These are phyloP conservation scores for Apeltes quadracus DNA, from an alignment of 2,113 vertebrate species.

Conservation along the genomic window DNA sequence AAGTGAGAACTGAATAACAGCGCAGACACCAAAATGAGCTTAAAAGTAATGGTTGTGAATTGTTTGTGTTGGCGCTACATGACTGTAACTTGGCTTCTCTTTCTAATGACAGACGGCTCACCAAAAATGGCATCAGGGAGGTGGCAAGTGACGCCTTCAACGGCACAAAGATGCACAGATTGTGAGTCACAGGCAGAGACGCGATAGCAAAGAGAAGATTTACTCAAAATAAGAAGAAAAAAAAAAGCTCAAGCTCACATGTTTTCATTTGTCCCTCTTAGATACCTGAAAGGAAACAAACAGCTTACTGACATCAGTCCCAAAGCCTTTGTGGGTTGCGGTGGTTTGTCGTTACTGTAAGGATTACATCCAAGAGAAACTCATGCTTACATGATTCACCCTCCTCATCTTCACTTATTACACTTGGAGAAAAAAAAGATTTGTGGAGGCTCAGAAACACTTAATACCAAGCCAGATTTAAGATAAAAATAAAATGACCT, in stretches of 20 bases:
- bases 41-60: constrained; percentile 32
- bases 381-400: constrained; percentile 49
- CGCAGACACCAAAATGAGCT: constrained; percentile 40
- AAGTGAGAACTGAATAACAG: constrained; percentile 38
- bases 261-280: constrained; percentile 56
- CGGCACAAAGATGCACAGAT: constrained; percentile 87
- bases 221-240: not conserved
- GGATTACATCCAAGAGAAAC: constrained; percentile 76
- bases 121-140: constrained; percentile 91
- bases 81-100: constrained; percentile 60
- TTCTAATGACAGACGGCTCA: constrained; percentile 86
- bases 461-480: constrained; percentile 18
- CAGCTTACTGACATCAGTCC: constrained; percentile 86
- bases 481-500: constrained; percentile 41
- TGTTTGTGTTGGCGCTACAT: constrained; percentile 31
- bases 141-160: constrained; percentile 93
- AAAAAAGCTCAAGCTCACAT: not conserved
- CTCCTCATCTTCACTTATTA: constrained; percentile 40
- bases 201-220: constrained; percentile 36
- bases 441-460: constrained; percentile 8
- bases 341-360: constrained; percentile 90
- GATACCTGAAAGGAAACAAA: constrained; percentile 89
- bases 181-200: constrained; percentile 82
- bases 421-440: constrained; percentile 24
- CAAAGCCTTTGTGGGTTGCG: constrained; percentile 89